phyloP scores from a whole-genome alignment of 2,113 vertebrate species.

The Patagioenas fasciata region DNA sequence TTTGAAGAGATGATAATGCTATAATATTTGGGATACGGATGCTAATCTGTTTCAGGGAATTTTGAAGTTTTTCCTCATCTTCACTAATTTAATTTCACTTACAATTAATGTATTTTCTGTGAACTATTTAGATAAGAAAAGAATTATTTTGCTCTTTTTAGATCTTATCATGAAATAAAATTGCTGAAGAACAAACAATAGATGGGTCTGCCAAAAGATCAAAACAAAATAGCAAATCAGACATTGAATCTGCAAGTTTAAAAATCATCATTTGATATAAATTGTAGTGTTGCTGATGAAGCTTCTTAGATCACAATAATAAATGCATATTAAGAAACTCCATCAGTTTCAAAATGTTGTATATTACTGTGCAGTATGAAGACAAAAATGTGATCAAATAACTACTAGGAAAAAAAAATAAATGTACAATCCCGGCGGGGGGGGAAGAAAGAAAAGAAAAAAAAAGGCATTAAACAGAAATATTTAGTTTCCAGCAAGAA shows the following conservation, averaged over 20 bases:
- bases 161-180: not conserved
- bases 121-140: slow-evolving; percentile 6
- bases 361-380: not conserved
- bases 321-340: not conserved
- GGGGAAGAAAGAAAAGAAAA: not conserved
- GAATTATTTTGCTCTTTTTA: not conserved
- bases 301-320: not conserved
- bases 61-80: not conserved
- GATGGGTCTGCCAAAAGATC: not conserved
- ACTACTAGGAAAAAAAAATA: not conserved
- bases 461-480: not conserved
- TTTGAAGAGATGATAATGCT: not conserved
- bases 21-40: not conserved
- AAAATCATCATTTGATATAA: not conserved
- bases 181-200: not conserved
- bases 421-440: not conserved
- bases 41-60: not conserved
- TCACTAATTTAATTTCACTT: not conserved
- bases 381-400: not conserved
- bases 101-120: not conserved
- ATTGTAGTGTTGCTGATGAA: not conserved
- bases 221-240: not conserved
- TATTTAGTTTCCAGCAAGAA: not conserved
- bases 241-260: not conserved
- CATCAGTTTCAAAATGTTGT: not conserved